Percentiles rank a stretch among this genome's conserved stretches.
phyloP scores from a whole-genome alignment of 2,797 vertebrate genomes.

The Hapalemur alaotrensis region DNA sequence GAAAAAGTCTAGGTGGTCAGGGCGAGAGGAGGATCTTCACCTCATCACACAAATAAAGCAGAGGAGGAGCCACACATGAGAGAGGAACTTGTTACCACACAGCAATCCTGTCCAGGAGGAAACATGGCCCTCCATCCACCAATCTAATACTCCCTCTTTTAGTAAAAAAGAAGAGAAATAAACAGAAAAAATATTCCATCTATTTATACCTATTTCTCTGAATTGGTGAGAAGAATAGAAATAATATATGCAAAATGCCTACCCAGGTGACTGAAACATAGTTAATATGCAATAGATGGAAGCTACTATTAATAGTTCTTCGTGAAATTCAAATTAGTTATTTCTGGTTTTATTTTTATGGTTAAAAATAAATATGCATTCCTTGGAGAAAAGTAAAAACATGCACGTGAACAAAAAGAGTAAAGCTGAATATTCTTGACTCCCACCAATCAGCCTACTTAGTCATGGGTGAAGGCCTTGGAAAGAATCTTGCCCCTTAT shows the following conservation, averaged over 20 bases:
- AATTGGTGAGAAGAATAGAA: background rate
- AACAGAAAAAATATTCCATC: background rate
- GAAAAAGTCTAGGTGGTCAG: background rate
- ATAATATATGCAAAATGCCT: background rate
- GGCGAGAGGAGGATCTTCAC: background rate
- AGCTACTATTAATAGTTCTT: background rate
- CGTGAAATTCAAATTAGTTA: slow-evolving; percentile 1
- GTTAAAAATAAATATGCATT: slow-evolving; percentile 2
- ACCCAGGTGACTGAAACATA: background rate
- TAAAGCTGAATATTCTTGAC: background rate
- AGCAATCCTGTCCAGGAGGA: background rate
- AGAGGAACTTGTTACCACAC: background rate
- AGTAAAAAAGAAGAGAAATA: background rate
- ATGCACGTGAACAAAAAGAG: background rate
- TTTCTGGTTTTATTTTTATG: background rate
- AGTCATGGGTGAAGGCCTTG: background rate
- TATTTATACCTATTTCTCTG: background rate
- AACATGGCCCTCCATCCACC: background rate
- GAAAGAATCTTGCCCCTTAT: background rate
- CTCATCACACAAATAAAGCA: background rate
- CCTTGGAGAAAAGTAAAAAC: background rate
- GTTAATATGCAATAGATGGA: background rate
- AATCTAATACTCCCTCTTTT: background rate
- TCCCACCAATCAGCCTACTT: background rate
- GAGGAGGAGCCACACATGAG: background rate